Base-by-base conservation (phyloP, 35 echinoderm and acorn worm genomes). In the Stichopus chloronotus region DNA sequence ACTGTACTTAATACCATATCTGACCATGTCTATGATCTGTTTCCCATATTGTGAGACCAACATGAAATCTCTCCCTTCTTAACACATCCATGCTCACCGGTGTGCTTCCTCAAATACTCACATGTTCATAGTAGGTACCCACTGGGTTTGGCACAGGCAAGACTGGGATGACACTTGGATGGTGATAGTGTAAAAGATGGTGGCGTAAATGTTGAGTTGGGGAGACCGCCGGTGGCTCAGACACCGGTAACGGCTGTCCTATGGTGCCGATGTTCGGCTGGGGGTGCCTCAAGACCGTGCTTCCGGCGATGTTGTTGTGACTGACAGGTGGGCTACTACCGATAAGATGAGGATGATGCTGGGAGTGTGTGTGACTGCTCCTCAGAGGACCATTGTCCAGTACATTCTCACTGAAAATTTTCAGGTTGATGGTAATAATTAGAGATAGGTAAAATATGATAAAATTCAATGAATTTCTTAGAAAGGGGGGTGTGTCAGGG, bases 101-200 rank as follows among this genome's bases (percentile, higher is more conserved):
- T 43, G 30, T 43, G 30, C 30, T 43, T 43, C 3, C 1, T 43
- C 30, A 43, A 3, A 9, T 63, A 71, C 57, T 88, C 55, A 88
- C 86, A 61, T 61, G 86, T 52, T 88, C 86, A 71, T 65, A 88
- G 58, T 88, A 88, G 5, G 58, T 25, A 8, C 52, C 52, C 25
- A 88, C 86, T 55, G 58, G 86, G n/a, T 65, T 61, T 53, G 86
- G 21, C n/a, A 88, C 86, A 14, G 86, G 86, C 58, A 88, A 71
- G 86, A 88, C 63, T 19, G 86, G 86, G 20, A 88, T 60, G 58
- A 43, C 58, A 71, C 58, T 61, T 74, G 69, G 69, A 59, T 88
- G 86, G 86, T 88, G 86, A 59, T 88, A 88, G 86, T 88, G 86
- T 17, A 88, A 59, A 23, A 88, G 59, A 16, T 88, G 86, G 58